phyloP scores from a whole-genome alignment of 1,140 invertebrate genomes.

The Macrobrachium rosenbergii region DNA sequence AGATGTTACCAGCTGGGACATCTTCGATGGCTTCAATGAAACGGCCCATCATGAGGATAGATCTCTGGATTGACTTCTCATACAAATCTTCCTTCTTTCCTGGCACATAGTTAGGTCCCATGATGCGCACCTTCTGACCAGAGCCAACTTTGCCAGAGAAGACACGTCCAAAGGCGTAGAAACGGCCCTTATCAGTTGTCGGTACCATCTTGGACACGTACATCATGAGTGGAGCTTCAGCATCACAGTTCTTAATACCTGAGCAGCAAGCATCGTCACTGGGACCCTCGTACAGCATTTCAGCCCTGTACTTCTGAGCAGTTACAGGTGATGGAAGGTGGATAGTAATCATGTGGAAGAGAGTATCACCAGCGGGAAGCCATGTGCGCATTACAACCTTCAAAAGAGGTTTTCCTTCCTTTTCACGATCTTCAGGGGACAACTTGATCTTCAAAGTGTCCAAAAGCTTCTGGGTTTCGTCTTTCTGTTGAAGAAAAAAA shows the following conservation, averaged over 20 bases:
- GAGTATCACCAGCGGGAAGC: conserved; percentile 98
- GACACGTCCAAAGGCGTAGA: conserved; percentile 99
- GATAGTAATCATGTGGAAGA: conserved; percentile 99
- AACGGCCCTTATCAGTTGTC: conserved; percentile 98
- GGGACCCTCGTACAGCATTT: conserved; percentile 98
- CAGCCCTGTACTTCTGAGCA: conserved; percentile 99
- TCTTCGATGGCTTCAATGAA: conserved; percentile 99
- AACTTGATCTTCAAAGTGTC: conserved; percentile 93
- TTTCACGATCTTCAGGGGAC: conserved; percentile 95
- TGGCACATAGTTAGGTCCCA: conserved; percentile 97
- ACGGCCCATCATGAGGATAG: conserved; percentile 99
- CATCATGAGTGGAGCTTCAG: conserved; percentile 99
- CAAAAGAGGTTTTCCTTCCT: conserved; percentile 91
- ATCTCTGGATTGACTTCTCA: conserved; percentile 99
- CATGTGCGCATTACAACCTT: conserved; percentile 99
- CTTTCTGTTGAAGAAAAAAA: conserved; percentile 76
- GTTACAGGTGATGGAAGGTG: conserved; percentile 99
- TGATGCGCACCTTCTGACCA: conserved; percentile 96
- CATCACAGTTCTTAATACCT: conserved; percentile 91
- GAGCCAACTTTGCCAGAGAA: conserved; percentile 96
- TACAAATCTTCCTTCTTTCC: conserved; percentile 99
- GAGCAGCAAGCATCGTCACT: conserved; percentile 96
- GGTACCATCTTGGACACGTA: conserved; percentile 99
- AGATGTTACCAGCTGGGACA: conserved; percentile 99
- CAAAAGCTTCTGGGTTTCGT: conserved; percentile 88